Evolutionary conservation across 1,140 invertebrate genomes (phyloP).

Genomic region (Cardiocondyla obscurior): DNA sequence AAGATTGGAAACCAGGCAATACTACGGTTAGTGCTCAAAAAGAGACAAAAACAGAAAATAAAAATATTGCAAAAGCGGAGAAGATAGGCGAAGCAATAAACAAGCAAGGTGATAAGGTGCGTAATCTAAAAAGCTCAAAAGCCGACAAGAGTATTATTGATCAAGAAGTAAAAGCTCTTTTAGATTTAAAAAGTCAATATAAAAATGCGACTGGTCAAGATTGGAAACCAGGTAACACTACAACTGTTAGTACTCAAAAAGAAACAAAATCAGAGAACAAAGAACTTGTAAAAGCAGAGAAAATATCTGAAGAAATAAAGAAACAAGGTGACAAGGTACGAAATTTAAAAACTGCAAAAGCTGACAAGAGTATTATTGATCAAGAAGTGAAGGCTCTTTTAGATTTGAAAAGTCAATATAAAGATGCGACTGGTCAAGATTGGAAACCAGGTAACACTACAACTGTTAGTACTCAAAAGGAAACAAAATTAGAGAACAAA

Average conservation of each 20-base stretch:
- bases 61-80: neutral
- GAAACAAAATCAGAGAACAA: neutral
- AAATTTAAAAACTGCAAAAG: slow-evolving; percentile 84
- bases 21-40: too few relatives aligned
- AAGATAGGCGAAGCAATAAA: slow-evolving; percentile 53
- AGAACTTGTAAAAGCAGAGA: neutral
- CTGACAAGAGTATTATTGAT: too few relatives aligned
- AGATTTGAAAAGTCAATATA: slow-evolving; percentile 91
- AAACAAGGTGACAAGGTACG: slow-evolving; percentile 72
- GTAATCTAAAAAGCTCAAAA: slow-evolving; percentile 84
- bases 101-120: slow-evolving; percentile 71
- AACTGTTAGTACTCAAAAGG: neutral
- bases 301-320: slow-evolving; percentile 53
- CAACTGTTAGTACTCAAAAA: too few relatives aligned
- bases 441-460: too few relatives aligned
- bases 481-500: neutral
- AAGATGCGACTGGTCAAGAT: slow-evolving; percentile 89
- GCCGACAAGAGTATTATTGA: too few relatives aligned
- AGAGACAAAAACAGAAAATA: neutral
- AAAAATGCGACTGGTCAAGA: slow-evolving; percentile 90
- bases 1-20: slow-evolving; percentile 83
- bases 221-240: too few relatives aligned
- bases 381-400: slow-evolving; percentile 85
- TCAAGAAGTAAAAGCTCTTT: slow-evolving; percentile 83
- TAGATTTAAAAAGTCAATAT: slow-evolving; percentile 91